Percentiles rank a stretch among this genome's conserved stretches.
These are phyloP conservation scores for Cantharis flavilabris DNA, from an alignment of 2,888 invertebrate genomes.

Conservation along the genomic window DNA sequence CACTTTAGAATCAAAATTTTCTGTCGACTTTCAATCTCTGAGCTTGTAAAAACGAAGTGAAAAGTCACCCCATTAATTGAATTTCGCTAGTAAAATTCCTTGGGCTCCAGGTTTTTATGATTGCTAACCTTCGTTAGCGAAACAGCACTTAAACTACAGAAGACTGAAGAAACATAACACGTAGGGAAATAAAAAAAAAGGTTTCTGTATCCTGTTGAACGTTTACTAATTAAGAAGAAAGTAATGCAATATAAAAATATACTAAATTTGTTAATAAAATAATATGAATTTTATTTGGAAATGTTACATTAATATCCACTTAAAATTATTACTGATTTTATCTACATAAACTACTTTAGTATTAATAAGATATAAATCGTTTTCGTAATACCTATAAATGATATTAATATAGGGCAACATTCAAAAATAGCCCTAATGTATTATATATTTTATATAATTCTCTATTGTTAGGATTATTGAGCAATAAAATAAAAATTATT, in stretches of 20 bases:
- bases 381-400: neutral
- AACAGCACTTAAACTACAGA: neutral
- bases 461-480: neutral
- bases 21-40: neutral
- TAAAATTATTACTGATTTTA: neutral
- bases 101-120: neutral
- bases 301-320: neutral
- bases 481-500: neutral
- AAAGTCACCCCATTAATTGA: neutral
- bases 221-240: neutral
- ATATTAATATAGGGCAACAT: neutral
- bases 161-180: neutral
- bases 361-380: neutral
- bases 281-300: neutral
- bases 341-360: neutral
- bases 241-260: neutral
- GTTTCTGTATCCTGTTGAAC: neutral
- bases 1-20: neutral
- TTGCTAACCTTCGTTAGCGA: neutral
- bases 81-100: neutral
- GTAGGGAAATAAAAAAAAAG: neutral
- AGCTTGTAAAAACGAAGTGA: too few relatives aligned
- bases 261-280: neutral
- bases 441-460: neutral
- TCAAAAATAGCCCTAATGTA: neutral